These are phyloP conservation scores for Leptocoma aspasia DNA, from an alignment of 2,113 vertebrate species.

Conservation along the genomic window DNA sequence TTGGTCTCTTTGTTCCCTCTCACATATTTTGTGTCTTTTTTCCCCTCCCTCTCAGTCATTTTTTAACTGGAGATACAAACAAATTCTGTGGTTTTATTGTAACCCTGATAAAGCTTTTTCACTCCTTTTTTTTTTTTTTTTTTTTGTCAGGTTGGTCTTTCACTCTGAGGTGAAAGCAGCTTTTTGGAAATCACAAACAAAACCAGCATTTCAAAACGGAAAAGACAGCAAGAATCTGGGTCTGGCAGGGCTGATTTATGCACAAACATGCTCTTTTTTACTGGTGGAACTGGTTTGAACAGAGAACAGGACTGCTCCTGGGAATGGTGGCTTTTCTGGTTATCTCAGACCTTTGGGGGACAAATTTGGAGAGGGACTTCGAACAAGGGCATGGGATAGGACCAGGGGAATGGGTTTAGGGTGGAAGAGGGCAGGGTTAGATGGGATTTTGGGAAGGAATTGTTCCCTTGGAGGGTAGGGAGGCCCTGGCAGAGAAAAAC, in stretches of 20 bases:
- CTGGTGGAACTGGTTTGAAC: background rate
- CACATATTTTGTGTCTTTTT: background rate
- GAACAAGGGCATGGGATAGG: too few relatives aligned
- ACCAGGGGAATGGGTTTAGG: background rate
- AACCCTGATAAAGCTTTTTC: background rate
- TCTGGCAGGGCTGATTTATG: background rate
- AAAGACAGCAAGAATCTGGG: background rate
- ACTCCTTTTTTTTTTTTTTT: background rate
- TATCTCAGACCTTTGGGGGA: background rate
- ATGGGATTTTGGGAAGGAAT: background rate
- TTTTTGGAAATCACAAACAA: slow-evolving; percentile 20
- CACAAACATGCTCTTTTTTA: background rate
- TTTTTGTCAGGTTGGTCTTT: background rate
- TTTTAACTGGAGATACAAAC: background rate
- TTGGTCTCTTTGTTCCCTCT: background rate
- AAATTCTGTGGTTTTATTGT: background rate
- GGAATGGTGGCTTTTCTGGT: background rate
- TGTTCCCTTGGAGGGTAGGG: background rate
- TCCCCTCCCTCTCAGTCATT: background rate
- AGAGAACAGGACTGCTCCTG: background rate
- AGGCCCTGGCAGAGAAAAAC: background rate
- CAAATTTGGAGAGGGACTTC: background rate
- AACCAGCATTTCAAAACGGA: background rate
- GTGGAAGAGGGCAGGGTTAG: background rate
- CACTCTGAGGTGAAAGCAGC: background rate